Evolutionary conservation across 1,140 invertebrate genomes (phyloP).

Genomic region (Limonius californicus): DNA sequence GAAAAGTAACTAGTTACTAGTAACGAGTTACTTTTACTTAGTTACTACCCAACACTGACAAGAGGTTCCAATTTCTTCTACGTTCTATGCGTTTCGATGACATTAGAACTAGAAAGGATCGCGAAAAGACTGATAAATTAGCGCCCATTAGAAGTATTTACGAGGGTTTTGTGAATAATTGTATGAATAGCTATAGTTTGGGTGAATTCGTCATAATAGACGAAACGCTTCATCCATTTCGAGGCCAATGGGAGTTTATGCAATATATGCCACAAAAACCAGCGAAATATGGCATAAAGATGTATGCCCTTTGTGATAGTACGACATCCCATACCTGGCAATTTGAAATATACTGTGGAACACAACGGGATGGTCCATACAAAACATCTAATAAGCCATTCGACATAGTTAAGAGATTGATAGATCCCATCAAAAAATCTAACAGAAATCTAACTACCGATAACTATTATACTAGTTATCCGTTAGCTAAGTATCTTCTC

Average conservation of each 20-base stretch:
- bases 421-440: no score
- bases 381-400: not conserved
- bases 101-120: conserved; percentile 24
- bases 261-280: conserved; percentile 18
- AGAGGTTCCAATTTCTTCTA: conserved; percentile 19
- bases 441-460: no score
- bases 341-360: conserved; percentile 43
- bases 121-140: conserved; percentile 37
- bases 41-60: no score
- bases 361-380: conserved; percentile 36
- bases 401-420: not conserved
- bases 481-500: no score
- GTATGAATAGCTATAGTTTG: conserved; percentile 26
- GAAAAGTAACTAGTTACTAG: no score
- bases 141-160: conserved; percentile 31
- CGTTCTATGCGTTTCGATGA: conserved; percentile 32
- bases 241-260: conserved; percentile 22
- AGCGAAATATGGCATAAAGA: conserved; percentile 17
- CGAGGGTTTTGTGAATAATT: conserved; percentile 27
- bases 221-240: conserved; percentile 16
- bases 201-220: conserved; percentile 20
- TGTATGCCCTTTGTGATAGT: conserved; percentile 3
- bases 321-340: conserved; percentile 20
- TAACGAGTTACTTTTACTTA: no score
- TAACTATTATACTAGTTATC: no score